Conservation (phyloP, 2,888 invertebrate genomes). For the Scelioninae gen. 1 region DNA sequence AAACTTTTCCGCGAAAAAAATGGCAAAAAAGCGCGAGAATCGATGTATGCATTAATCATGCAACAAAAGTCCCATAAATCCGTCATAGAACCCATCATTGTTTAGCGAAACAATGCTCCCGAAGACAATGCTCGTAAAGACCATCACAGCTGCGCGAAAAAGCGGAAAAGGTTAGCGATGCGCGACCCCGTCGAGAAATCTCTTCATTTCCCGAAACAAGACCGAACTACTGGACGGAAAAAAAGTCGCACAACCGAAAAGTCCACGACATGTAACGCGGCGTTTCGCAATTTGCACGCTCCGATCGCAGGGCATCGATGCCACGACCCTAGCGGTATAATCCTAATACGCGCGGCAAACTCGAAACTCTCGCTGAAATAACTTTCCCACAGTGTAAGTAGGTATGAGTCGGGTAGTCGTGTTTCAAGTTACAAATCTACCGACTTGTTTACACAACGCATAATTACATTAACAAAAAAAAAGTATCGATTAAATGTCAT, state of each 20-base stretch:
- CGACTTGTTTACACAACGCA: conserved; percentile 9
- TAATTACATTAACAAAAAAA: conserved; percentile 15
- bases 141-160: conserved; percentile 12
- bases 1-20: background rate
- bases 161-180: conserved; percentile 44
- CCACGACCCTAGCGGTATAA: conserved; percentile 67
- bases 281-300: conserved; percentile 65
- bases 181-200: conserved; percentile 29
- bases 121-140: conserved; percentile 55
- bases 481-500: conserved; percentile 21
- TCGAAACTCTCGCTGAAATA: conserved; percentile 68
- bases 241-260: conserved; percentile 36
- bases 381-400: conserved; percentile 68
- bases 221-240: conserved; percentile 26
- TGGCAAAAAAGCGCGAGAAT: conserved; percentile 27
- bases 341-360: conserved; percentile 65
- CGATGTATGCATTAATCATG: conserved; percentile 40
- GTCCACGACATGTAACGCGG: conserved; percentile 43
- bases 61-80: conserved; percentile 54
- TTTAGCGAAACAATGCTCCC: conserved; percentile 46
- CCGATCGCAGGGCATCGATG: conserved; percentile 66
- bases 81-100: conserved; percentile 55
- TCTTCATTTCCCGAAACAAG: conserved; percentile 40
- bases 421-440: conserved; percentile 20
- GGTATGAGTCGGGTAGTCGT: conserved; percentile 55